Conservation (phyloP, 2,888 invertebrate species). For the Stratiomys singularior region DNA sequence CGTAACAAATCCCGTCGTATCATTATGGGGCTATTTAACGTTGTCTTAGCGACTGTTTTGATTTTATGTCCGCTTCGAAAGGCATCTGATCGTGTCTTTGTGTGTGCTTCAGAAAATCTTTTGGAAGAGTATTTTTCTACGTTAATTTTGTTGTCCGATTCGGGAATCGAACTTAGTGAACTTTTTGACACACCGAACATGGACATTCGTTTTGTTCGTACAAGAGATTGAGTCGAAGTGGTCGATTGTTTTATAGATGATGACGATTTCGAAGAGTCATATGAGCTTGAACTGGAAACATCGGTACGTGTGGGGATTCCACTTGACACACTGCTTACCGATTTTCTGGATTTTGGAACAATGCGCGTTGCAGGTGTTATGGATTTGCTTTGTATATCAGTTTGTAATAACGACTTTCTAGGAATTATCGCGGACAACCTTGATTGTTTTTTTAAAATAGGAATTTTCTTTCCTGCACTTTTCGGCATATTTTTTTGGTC, state of each 20-base stretch:
- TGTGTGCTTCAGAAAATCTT: neutral
- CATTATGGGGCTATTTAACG: constrained; percentile 35
- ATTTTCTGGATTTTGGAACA: constrained; percentile 13
- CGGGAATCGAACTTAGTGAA: constrained; percentile 1
- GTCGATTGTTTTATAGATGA: neutral
- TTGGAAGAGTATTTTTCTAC: neutral
- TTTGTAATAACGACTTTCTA: constrained; percentile 19
- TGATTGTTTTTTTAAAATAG: constrained; percentile 8
- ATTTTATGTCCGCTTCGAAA: neutral
- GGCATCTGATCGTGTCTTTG: neutral
- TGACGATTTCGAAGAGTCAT: neutral
- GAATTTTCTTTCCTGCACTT: neutral
- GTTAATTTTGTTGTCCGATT: neutral
- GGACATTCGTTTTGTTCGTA: constrained; percentile 15
- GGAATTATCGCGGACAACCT: neutral
- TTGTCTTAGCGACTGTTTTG: constrained; percentile 3
- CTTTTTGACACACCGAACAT: neutral
- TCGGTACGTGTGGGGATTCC: neutral
- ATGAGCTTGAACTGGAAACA: neutral
- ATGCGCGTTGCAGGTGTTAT: neutral
- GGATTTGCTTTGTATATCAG: neutral
- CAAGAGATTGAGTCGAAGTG: neutral
- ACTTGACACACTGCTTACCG: neutral
- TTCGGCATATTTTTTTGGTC: neutral
- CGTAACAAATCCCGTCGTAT: neutral